Evolutionary conservation across 1,140 invertebrate genomes (phyloP).

Genomic region (Drosophila ficusphila): DNA sequence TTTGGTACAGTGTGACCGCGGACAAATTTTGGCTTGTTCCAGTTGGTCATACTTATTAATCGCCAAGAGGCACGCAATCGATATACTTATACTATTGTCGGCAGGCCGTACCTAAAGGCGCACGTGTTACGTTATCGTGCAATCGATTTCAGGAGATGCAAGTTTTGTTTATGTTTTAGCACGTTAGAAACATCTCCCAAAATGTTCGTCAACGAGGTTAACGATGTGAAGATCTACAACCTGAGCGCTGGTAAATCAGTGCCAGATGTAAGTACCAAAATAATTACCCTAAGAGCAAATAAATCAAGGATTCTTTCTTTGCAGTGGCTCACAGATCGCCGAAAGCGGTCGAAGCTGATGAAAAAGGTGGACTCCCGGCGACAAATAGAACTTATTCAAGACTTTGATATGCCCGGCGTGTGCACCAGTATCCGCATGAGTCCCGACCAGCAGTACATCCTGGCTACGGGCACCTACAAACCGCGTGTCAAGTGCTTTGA

Average conservation of each 20-base stretch:
- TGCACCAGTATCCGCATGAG: conserved; percentile 94
- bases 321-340: conserved; percentile 97
- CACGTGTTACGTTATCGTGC: too few relatives aligned
- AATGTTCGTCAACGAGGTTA: conserved; percentile 93
- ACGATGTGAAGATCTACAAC: conserved; percentile 99
- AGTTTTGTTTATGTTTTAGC: conserved; percentile 62
- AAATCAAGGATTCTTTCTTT: background rate
- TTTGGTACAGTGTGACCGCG: too few relatives aligned
- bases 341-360: conserved; percentile 93
- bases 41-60: background rate
- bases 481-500: conserved; percentile 98
- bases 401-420: conserved; percentile 99
- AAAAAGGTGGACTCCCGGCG: conserved; percentile 95
- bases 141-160: too few relatives aligned
- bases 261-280: conserved; percentile 92
- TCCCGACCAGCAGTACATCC: conserved; percentile 96
- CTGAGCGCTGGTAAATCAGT: conserved; percentile 97
- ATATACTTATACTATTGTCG: background rate
- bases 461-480: conserved; percentile 98
- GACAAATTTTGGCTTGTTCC: too few relatives aligned
- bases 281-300: conserved; percentile 62
- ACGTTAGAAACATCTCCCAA: conserved; percentile 40
- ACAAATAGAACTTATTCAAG: conserved; percentile 98
- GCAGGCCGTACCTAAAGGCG: background rate
- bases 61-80: too few relatives aligned